A percentile compares a stretch with the other conserved stretches of the same genome.
Conservation (phyloP, 2,888 invertebrate species). For the Trisateles emortualis region DNA sequence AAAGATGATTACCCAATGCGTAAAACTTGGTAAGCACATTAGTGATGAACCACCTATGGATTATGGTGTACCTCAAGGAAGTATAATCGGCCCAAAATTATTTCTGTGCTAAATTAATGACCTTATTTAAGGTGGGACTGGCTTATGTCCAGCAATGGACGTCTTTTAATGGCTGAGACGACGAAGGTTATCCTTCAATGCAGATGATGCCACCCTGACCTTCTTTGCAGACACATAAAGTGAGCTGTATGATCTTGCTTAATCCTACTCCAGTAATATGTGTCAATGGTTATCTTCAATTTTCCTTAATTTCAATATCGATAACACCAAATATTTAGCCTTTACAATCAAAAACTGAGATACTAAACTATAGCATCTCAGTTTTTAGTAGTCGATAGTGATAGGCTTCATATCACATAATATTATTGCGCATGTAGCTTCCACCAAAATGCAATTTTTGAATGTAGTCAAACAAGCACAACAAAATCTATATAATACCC, state of each 20-base stretch:
- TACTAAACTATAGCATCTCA: too few relatives aligned
- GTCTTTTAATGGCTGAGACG: too few relatives aligned
- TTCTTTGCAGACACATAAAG: not conserved
- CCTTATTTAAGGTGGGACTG: not conserved
- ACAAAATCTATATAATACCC: too few relatives aligned
- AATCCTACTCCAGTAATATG: not conserved
- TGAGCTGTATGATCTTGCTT: not conserved
- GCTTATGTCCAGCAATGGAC: too few relatives aligned
- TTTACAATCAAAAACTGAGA: conserved; percentile 10
- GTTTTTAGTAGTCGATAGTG: too few relatives aligned
- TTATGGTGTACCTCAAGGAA: too few relatives aligned
- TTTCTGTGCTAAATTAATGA: conserved; percentile 9
- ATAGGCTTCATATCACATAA: too few relatives aligned
- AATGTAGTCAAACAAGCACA: too few relatives aligned
- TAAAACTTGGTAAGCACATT: not conserved
- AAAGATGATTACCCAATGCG: not conserved
- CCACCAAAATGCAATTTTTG: too few relatives aligned
- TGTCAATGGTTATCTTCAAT: conserved; percentile 6
- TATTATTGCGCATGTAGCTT: too few relatives aligned
- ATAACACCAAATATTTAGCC: conserved; percentile 9
- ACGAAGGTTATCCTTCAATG: not conserved
- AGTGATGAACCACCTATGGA: not conserved
- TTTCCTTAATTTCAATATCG: conserved; percentile 2
- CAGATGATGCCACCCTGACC: not conserved
- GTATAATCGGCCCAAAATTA: conserved; percentile 4